Evolutionary conservation across 2,797 vertebrate species (phyloP), one percentile per base, ranked within the genome.

Genomic region (Pantherophis alleghaniensis): DNA sequence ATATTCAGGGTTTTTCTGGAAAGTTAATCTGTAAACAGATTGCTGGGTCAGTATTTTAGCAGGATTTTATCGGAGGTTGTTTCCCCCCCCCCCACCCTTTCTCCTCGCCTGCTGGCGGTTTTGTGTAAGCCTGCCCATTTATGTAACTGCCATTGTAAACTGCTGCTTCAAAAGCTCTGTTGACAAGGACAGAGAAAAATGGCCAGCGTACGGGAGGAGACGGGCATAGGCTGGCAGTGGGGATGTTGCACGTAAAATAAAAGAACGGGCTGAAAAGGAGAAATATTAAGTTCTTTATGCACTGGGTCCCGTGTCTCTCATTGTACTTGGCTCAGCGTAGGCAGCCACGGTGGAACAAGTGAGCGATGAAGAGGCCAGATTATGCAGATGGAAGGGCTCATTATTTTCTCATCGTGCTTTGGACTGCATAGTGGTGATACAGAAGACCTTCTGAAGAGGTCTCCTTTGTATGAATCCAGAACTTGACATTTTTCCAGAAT

Each of bases 161-260:
- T 24, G 10, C 14, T 42, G 1, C 22, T 66, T 92, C 12, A 32
- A 88, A 57, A 57, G 2, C 37, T n/a, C 2, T 47, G 14, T n/a
- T 55, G n/a, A 42, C 22, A 47, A 2, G 14, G 61, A 47, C 26
- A 20, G 26, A 20, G 11, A 94, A 60, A 86, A 88, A 12, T 91
- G 93, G 86, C 91, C 91, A 96, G 94, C 79, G 90, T 93, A 92
- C 94, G 89, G 91, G 91, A 93, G 92, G 79, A 90, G 95, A 94
- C 2, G 4, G 74, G 32, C 37, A 93, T 94, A 92, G n/a, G 91
- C 93, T 95, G 93, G 94, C 93, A 93, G 94, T 91, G 61, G 90
- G 95, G 86, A 91, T 95, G 94, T 63, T 63, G 88, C 59, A 66
- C 6, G 16, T 56, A 53, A 20, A 53, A n/a, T 24, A 59, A 79